These are phyloP conservation scores for Halyomorpha halys DNA, from an alignment of 1,140 invertebrate species.

Conservation along the genomic window DNA sequence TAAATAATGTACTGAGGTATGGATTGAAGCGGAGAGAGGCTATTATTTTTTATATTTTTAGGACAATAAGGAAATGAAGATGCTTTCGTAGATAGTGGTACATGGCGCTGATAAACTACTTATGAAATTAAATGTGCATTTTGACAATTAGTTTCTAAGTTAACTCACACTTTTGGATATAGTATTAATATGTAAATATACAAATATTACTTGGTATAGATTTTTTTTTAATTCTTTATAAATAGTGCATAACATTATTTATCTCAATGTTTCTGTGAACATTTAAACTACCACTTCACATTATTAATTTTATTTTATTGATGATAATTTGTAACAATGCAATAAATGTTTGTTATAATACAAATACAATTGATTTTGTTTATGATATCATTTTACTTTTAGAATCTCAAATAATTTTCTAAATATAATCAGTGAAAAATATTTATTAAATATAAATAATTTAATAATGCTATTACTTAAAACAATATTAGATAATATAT, in stretches of 20 bases:
- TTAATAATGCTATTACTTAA: too few relatives aligned
- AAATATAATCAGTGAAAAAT: too few relatives aligned
- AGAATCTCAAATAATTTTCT: too few relatives aligned
- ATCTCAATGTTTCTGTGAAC: too few relatives aligned
- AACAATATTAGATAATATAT: too few relatives aligned
- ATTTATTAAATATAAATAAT: too few relatives aligned
- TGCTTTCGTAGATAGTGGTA: neutral
- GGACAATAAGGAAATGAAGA: neutral
- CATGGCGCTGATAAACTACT: conserved; percentile 1
- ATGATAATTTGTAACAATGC: too few relatives aligned
- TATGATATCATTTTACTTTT: too few relatives aligned
- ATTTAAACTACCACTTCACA: too few relatives aligned
- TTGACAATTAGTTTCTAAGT: neutral
- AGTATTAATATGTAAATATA: conserved; percentile 1
- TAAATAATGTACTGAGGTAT: neutral
- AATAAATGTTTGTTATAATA: too few relatives aligned
- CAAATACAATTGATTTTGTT: too few relatives aligned
- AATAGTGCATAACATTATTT: neutral
- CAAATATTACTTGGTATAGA: neutral
- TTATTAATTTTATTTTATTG: too few relatives aligned
- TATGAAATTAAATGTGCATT: neutral
- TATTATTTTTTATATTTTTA: conserved; percentile 7
- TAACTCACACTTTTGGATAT: conserved; percentile 4
- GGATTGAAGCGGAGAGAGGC: conserved; percentile 3
- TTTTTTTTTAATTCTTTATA: conserved; percentile 1